Base-by-base conservation (phyloP, 2,797 vertebrate genomes). In the Clarias fuscus region DNA sequence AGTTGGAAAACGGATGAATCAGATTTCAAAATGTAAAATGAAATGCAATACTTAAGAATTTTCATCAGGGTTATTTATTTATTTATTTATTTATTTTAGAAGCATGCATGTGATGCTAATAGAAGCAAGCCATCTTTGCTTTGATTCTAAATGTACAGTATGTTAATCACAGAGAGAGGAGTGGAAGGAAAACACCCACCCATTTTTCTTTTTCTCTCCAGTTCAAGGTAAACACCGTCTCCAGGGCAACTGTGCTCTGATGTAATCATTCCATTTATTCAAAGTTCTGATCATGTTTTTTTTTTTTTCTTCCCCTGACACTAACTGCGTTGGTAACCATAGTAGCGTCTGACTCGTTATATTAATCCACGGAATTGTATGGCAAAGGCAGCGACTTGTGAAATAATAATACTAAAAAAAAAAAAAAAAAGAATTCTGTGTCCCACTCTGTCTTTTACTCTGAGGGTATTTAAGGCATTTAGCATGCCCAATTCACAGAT, bases 191-290 rank as follows among this genome's bases (percentile, higher is more conserved):
- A 88, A 90, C 86, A 89, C 84, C 70, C 84, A 82, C 79, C 62
- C 40, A n/a, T 68, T 67, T 82, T 82, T 82, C 68, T 85, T 76
- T 86, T 86, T 86, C 73, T 88, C 83, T 81, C 59, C 83, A 85
- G 79, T 82, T 90, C 85, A 88, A 87, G 78, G 88, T 88, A 83
- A 89, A 91, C 88, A 88, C 87, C 84, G 90, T 93, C 88, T 88
- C 88, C 88, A 87, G 81, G 90, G 90, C 88, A 91, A 91, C 89
- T 59, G 64, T 84, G 82, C 85, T 78, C 72, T 87, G 80, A 89
- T 90, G 90, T 88, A 87, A 70, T 91, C 40, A 64, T 91, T 94
- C 86, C 88, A 94, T 94, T 84, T 93, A 95, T 94, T 94, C 91
- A 95, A 90, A 91, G 90, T 91, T 90, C 56, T 87, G 62, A 92